Evolutionary conservation across 2,113 vertebrate species (phyloP).

Genomic region (Cyanistes caeruleus): DNA sequence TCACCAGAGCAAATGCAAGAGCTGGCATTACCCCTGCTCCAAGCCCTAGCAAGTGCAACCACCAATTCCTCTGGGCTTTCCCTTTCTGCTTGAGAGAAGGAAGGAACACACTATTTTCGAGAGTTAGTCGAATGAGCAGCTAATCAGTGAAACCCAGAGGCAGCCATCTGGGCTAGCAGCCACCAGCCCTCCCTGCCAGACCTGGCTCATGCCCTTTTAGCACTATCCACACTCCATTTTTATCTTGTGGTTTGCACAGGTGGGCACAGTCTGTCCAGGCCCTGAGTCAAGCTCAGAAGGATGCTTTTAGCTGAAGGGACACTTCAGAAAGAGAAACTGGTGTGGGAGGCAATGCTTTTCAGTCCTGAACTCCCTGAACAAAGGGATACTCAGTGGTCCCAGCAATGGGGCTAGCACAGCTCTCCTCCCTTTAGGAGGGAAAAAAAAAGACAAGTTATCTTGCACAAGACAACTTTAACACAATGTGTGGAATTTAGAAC

Average conservation of each 20-base stretch:
- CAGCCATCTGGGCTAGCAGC: not conserved
- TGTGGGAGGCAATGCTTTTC: not conserved
- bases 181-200: not conserved
- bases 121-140: accelerated
- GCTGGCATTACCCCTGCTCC: accelerated
- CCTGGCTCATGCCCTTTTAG: not conserved
- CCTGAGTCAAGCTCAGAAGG: not conserved
- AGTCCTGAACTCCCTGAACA: not conserved
- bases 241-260: not conserved
- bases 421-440: not conserved
- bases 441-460: not conserved
- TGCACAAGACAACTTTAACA: not conserved
- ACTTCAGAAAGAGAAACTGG: not conserved
- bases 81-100: not conserved
- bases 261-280: not conserved
- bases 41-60: accelerated
- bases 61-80: not conserved
- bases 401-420: accelerated
- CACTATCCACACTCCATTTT: not conserved
- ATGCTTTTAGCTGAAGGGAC: not conserved
- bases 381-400: not conserved
- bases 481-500: not conserved
- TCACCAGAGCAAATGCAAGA: accelerated
- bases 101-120: not conserved
- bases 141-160: not conserved